Base-by-base conservation (phyloP, 2,797 vertebrate species). In the Pempheris klunzingeri region DNA sequence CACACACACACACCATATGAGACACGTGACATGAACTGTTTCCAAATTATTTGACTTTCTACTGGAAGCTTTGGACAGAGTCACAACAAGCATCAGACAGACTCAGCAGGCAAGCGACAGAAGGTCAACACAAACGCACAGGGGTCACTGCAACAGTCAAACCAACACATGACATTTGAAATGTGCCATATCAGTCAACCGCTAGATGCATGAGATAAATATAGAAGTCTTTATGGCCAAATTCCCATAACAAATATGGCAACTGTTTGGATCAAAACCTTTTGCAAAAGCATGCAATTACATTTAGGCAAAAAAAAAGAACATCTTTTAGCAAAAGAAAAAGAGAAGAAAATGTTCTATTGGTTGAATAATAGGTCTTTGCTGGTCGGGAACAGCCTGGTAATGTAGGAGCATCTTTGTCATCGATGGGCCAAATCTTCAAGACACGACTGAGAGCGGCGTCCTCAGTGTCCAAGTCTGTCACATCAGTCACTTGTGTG, bases 201-300 rank as follows among this genome's bases (percentile, higher is more conserved):
- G 30, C 22, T 43, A 30, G 9, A 89, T 78, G 79, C 55, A 80
- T 66, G 70, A 81, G 24, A 65, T 68, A 46, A 63, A 77, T 71
- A 73, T 15, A 85, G 7, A 74, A 67, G 50, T 78, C 50, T 20
- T 62, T 65, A 81, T 82, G 82, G 84, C 71, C 34, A 73, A 81
- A 66, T 58, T 82, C 75, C 71, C 53, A 44, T 50, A 20, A 63
- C 39, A 73, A 60, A 55, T 66, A 32, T 77, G 61, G 71, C 61
- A 83, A 74, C 80, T 59, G 24, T 66, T 68, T 76, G 18, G 49
- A 83, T 70, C n/a, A 34, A 70, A 83, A 60, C 10, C 15, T 84
- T 53, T 80, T 61, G 72, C 66, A 86, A 86, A 80, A 65, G 75
- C 86, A 93, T 93, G 91, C 88, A 80, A 32, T 79, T 71, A 59